Evolutionary conservation across 2,113 vertebrate genomes (phyloP).

Genomic region (Leptosomus discolor): DNA sequence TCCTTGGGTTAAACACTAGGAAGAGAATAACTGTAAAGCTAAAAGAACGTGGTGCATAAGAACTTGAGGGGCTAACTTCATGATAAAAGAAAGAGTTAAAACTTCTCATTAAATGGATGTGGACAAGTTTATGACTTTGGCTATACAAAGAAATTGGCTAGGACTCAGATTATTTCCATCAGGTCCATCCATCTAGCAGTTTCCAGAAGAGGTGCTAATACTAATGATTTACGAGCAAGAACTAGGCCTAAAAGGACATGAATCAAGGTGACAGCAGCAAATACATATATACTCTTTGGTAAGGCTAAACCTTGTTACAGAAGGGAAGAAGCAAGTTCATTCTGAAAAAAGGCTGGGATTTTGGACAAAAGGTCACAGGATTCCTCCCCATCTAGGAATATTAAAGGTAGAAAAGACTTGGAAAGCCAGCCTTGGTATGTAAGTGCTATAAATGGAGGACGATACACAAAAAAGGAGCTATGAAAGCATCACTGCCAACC

Average conservation of each 20-base stretch:
- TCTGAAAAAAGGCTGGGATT: background rate
- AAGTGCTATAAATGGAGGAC: background rate
- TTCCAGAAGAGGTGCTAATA: background rate
- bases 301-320: background rate
- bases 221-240: background rate
- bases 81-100: background rate
- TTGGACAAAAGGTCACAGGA: background rate
- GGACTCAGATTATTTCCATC: background rate
- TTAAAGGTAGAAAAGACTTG: background rate
- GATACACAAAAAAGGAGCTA: background rate
- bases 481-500: background rate
- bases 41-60: background rate
- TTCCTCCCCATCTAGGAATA: background rate
- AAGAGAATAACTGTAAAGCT: background rate
- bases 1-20: background rate
- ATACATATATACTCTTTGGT: background rate
- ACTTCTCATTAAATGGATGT: background rate
- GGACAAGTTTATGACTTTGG: background rate
- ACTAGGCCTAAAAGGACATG: background rate
- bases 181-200: background rate
- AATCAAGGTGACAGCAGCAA: background rate
- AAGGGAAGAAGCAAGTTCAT: background rate
- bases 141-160: background rate
- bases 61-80: background rate
- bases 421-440: background rate